Evolutionary conservation across 2,113 vertebrate species (phyloP).

Genomic region (Podiceps cristatus): DNA sequence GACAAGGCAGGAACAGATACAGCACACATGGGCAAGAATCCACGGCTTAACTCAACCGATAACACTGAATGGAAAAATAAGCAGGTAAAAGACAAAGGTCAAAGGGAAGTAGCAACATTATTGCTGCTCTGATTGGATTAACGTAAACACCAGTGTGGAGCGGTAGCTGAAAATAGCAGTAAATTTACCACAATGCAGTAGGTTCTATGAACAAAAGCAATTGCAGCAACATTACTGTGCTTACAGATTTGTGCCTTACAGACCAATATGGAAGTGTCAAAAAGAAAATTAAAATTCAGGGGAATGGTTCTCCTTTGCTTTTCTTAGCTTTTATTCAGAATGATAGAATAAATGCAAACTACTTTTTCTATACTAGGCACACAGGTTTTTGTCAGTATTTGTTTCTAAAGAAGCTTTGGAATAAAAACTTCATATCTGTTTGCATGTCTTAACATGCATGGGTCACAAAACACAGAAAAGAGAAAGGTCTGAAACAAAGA

Average conservation of each 20-base stretch:
- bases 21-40: not conserved
- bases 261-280: not conserved
- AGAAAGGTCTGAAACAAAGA: not conserved
- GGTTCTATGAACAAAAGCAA: not conserved
- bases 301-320: not conserved
- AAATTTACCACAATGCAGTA: not conserved
- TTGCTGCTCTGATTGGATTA: not conserved
- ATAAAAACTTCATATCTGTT: not conserved
- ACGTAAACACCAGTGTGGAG: not conserved
- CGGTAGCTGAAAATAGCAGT: not conserved
- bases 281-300: not conserved
- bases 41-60: not conserved
- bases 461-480: not conserved
- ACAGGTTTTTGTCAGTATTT: not conserved
- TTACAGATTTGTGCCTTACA: not conserved
- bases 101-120: not conserved
- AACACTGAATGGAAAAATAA: not conserved
- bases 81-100: slow-evolving; percentile 16
- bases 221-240: not conserved
- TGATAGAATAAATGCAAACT: not conserved
- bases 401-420: not conserved
- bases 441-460: no score
- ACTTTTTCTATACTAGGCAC: not conserved
- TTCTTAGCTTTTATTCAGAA: not conserved
- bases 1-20: not conserved